Conservation (phyloP, 2,888 invertebrate species). For the Agrilus cyanescens region DNA sequence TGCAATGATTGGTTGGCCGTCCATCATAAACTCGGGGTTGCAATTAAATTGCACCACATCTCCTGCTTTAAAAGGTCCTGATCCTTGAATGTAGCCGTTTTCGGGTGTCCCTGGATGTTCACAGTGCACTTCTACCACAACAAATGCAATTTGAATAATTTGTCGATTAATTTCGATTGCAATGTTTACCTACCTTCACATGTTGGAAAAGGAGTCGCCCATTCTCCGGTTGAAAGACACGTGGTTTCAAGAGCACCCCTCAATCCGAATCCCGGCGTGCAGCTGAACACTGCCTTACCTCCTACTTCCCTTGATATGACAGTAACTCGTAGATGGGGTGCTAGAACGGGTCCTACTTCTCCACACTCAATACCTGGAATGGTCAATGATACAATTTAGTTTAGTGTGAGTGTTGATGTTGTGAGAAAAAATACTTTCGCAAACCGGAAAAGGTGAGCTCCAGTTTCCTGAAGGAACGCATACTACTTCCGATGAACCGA, state of each 20-base stretch:
- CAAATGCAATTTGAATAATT: background rate
- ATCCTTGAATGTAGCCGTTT: slow-evolving; percentile 68
- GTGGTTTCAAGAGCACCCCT: slow-evolving; percentile 63
- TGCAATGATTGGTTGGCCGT: slow-evolving; percentile 79
- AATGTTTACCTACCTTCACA: slow-evolving; percentile 47
- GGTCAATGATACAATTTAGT: background rate
- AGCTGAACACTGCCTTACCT: slow-evolving; percentile 69
- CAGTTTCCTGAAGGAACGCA: slow-evolving; percentile 81
- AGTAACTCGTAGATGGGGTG: slow-evolving; percentile 56
- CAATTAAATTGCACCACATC: slow-evolving; percentile 82
- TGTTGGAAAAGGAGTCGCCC: slow-evolving; percentile 65
- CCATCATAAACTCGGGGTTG: slow-evolving; percentile 78
- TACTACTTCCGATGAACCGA: slow-evolving; percentile 59
- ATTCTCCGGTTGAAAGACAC: slow-evolving; percentile 66
- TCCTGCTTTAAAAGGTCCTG: slow-evolving; percentile 68
- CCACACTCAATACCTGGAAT: slow-evolving; percentile 64
- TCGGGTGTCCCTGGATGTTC: slow-evolving; percentile 61
- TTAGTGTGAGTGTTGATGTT: background rate
- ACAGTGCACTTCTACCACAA: slow-evolving; percentile 61
- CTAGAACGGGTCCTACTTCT: slow-evolving; percentile 46
- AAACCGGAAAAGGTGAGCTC: slow-evolving; percentile 71
- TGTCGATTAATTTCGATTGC: background rate
- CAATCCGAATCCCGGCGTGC: slow-evolving; percentile 64
- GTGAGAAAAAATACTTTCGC: slow-evolving; percentile 53
- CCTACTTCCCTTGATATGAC: slow-evolving; percentile 70